Conservation (phyloP, 92 coral and sea anemone genomes). For the Ricordea florida region DNA sequence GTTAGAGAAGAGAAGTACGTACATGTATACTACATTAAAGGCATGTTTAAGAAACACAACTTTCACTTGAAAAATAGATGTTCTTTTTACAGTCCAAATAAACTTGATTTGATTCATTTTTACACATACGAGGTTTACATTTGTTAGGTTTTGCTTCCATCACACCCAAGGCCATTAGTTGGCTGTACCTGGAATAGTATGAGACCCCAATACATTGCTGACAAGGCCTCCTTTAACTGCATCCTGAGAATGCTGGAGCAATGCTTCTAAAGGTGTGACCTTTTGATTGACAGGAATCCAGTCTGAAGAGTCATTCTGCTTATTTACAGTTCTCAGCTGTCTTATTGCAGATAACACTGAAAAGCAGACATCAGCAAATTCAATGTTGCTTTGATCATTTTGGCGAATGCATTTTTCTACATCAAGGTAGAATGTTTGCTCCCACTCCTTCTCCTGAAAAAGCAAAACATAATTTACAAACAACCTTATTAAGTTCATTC, state of each 20-base stretch:
- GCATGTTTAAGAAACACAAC: too few relatives aligned
- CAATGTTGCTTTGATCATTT: slow-evolving; percentile 29
- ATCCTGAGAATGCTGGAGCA: neutral
- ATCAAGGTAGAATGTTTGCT: slow-evolving; percentile 27
- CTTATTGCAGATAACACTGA: neutral
- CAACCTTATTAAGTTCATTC: neutral
- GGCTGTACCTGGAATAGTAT: neutral
- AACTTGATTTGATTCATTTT: too few relatives aligned
- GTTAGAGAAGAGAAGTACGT: too few relatives aligned
- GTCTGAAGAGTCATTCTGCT: neutral
- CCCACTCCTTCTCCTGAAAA: slow-evolving; percentile 62
- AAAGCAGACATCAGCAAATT: slow-evolving; percentile 21
- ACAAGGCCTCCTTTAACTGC: slow-evolving; percentile 6
- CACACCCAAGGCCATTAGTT: too few relatives aligned
- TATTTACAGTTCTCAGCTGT: neutral
- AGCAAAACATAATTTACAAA: neutral
- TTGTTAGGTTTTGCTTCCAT: too few relatives aligned
- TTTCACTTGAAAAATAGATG: too few relatives aligned
- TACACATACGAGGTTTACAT: too few relatives aligned
- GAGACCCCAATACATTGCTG: neutral
- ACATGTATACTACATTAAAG: too few relatives aligned
- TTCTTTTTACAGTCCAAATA: too few relatives aligned
- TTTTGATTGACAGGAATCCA: slow-evolving; percentile 11
- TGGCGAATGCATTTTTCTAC: slow-evolving; percentile 35
- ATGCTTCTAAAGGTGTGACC: neutral